These are phyloP conservation scores for Delia radicum DNA, from an alignment of 1,140 invertebrate genomes.

Conservation along the genomic window DNA sequence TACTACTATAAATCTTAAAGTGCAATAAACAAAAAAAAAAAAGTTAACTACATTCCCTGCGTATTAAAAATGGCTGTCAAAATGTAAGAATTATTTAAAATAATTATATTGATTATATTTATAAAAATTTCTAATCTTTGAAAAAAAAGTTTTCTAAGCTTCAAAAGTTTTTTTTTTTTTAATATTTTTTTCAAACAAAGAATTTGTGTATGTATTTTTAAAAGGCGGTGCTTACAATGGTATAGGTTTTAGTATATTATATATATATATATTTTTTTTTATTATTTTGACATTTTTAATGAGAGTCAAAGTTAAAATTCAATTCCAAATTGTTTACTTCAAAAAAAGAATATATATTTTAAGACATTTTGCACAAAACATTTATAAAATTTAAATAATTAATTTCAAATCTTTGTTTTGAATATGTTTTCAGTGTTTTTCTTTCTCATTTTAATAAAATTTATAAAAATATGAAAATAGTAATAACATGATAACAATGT, in stretches of 20 bases:
- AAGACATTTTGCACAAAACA: too few species aligned
- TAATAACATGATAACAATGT: too few species aligned
- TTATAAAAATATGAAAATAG: too few species aligned
- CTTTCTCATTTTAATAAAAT: too few species aligned
- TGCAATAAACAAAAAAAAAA: slow-evolving; percentile 21
- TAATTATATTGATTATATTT: background rate
- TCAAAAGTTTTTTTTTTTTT: slow-evolving; percentile 1
- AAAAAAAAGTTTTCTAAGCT: slow-evolving; percentile 20
- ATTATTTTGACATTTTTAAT: background rate
- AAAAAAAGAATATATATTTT: too few species aligned
- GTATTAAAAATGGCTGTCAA: slow-evolving; percentile 32
- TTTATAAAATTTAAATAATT: too few species aligned
- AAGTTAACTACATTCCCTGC: slow-evolving; percentile 28
- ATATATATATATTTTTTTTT: too few species aligned
- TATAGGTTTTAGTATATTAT: too few species aligned
- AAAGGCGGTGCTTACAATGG: background rate
- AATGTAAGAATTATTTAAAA: slow-evolving; percentile 29
- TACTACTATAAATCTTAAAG: background rate
- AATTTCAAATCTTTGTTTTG: too few species aligned
- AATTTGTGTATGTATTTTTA: slow-evolving; percentile 14
- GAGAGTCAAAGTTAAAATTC: background rate
- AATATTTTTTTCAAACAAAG: background rate
- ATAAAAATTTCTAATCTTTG: background rate
- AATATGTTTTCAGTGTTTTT: too few species aligned
- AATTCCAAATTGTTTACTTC: slow-evolving; percentile 1